Conservation (phyloP, 35 echinoderm and acorn worm genomes). For the Acanthaster planci region DNA sequence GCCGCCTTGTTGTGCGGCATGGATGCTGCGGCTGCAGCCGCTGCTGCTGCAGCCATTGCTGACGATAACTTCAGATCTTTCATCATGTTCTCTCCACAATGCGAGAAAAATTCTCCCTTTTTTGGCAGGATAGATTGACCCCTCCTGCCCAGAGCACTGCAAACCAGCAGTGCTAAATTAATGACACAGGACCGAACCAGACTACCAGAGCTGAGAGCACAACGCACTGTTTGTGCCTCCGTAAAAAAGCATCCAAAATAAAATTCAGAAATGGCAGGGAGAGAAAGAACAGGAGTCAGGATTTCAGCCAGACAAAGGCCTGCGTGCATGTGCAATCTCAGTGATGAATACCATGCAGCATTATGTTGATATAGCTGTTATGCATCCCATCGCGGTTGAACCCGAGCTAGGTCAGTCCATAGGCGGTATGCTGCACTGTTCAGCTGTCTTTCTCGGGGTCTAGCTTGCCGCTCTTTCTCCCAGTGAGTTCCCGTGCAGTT, state of each 20-base stretch:
- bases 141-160: too few relatives aligned
- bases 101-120: too few relatives aligned
- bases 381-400: constrained; percentile 4
- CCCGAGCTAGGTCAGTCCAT: background rate
- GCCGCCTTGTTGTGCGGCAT: constrained; percentile 12
- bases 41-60: background rate
- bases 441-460: background rate
- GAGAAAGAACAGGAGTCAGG: too few relatives aligned
- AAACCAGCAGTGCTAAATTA: too few relatives aligned
- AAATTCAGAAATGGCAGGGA: too few relatives aligned
- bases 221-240: too few relatives aligned
- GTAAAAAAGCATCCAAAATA: too few relatives aligned
- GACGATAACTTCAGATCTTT: constrained; percentile 39
- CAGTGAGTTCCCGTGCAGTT: constrained; percentile 1
- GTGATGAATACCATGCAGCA: background rate
- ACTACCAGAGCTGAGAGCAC: too few relatives aligned
- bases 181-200: too few relatives aligned
- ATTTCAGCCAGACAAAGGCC: too few relatives aligned
- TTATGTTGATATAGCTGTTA: constrained; percentile 32
- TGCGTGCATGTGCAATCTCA: too few relatives aligned
- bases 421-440: background rate
- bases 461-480: background rate
- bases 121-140: too few relatives aligned
- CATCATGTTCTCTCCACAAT: constrained; percentile 26
- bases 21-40: constrained; percentile 8